A percentile compares a stretch with the other conserved stretches of the same genome.
Conservation (phyloP, 2,113 vertebrate genomes). For the Thymallus thymallus region DNA sequence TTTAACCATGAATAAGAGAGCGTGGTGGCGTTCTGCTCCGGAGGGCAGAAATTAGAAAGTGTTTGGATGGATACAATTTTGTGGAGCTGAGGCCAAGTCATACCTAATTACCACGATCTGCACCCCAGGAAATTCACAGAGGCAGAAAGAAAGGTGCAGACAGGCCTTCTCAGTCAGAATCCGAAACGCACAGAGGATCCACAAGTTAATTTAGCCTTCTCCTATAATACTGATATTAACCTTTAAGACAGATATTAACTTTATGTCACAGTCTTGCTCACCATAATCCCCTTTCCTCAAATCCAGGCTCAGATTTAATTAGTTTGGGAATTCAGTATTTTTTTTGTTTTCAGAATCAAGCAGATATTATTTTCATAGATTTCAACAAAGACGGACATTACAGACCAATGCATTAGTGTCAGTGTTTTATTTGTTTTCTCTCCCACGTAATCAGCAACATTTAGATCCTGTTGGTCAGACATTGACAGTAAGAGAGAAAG, state of each 20-base stretch:
- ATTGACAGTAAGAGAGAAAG: not conserved
- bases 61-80: constrained; percentile 38
- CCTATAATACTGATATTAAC: too few relatives aligned
- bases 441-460: not conserved
- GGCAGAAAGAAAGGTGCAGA: not conserved
- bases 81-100: constrained; percentile 28
- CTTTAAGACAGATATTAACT: too few relatives aligned
- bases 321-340: too few relatives aligned
- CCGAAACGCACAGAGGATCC: not conserved
- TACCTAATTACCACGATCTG: constrained; percentile 41
- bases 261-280: not conserved
- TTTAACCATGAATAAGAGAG: constrained; percentile 50
- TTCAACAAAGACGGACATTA: not conserved
- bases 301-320: too few relatives aligned
- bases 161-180: not conserved
- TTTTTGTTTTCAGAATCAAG: not conserved
- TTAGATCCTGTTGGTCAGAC: not conserved
- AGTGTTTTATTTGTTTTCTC: not conserved
- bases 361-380: not conserved
- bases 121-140: not conserved
- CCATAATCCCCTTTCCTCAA: not conserved
- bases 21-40: constrained; percentile 43
- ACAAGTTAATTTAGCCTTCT: not conserved
- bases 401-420: not conserved
- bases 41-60: constrained; percentile 48